Percentiles rank a stretch among this genome's conserved stretches.
Evolutionary conservation across 2,797 vertebrate genomes (phyloP).

Genomic region (Pteropus rufus): DNA sequence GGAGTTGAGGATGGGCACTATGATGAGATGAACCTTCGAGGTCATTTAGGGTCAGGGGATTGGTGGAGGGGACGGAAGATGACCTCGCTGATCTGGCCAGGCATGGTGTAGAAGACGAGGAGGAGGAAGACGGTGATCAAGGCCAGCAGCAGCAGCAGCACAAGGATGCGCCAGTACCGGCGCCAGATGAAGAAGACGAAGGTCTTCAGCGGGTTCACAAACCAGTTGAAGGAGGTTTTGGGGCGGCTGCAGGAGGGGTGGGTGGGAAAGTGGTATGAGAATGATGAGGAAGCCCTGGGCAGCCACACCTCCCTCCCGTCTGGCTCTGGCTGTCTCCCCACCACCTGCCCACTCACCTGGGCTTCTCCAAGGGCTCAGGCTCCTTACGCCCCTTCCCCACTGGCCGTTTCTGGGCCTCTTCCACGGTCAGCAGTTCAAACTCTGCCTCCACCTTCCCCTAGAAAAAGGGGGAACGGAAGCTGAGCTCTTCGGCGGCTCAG

Average conservation of each 20-base stretch:
- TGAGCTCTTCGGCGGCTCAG: not conserved
- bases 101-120: slow-evolving; percentile 92
- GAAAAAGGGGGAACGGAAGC: not conserved
- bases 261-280: not conserved
- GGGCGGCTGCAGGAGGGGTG: slow-evolving; percentile 84
- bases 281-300: not conserved
- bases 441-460: slow-evolving; percentile 97
- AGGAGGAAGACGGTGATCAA: slow-evolving; percentile 88
- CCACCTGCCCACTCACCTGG: slow-evolving; percentile 84
- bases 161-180: slow-evolving; percentile 92
- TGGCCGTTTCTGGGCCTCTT: slow-evolving; percentile 91
- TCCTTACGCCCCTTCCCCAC: slow-evolving; percentile 92
- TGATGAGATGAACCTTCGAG: not conserved
- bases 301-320: accelerated
- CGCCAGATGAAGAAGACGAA: slow-evolving; percentile 95
- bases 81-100: slow-evolving; percentile 89
- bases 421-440: slow-evolving; percentile 90
- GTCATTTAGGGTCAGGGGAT: not conserved
- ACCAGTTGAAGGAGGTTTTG: slow-evolving; percentile 94
- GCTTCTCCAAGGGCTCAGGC: slow-evolving; percentile 94
- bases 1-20: not conserved
- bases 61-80: slow-evolving; percentile 80
- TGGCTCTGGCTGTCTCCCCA: accelerated
- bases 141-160: slow-evolving; percentile 85
- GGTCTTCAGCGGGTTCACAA: slow-evolving; percentile 94